Base-by-base conservation (phyloP, 2,888 invertebrate genomes). In the Tetragnatha montana region DNA sequence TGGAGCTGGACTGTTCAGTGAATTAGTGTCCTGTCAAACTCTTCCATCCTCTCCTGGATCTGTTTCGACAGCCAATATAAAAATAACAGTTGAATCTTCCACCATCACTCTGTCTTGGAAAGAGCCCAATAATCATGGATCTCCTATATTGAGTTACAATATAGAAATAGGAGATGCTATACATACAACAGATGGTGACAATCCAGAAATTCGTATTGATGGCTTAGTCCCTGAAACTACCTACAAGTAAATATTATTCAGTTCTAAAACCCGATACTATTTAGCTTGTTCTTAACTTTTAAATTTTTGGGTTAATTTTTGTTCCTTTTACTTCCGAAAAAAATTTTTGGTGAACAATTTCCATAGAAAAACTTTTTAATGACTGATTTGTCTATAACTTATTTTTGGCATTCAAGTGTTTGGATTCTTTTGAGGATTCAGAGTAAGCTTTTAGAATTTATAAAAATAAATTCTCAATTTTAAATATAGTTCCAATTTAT, bases 11-110 rank as follows among this genome's bases (percentile, higher is more conserved):
- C 94, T 95, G 75, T 96, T 95, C 95, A 96, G 97, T 73, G 94
- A 95, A 69, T 94, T 95, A 78, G 94, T 95, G 6, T 95, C 95
- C 91, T 95, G 95, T 79, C 94, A 95, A 91, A 97, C 97, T 68
- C 96, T 96, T 19, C 96, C 97, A n/a, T 96, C 97, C 50, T 95
- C 96, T 82, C 97, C 98, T 21, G 95, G 95, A 75, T 95, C 96
- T 47, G 96, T 96, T 50, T 92, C 93, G 19, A 92, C 93, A 14
- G 92, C 93, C 19, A 92, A 93, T 17, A 92, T 95, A 95, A 6
- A 91, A 70, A 92, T 85, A 84, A 92, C 22, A 88, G 91, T 82
- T 87, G 96, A 96, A 75, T 96, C 95, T 95, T 6, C 91, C 19
- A 95, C 95, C 91, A 95, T 96, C 90, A 94, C 95, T n/a, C 94